Conservation (phyloP, 1,140 invertebrate species). For the Helicoverpa zea region DNA sequence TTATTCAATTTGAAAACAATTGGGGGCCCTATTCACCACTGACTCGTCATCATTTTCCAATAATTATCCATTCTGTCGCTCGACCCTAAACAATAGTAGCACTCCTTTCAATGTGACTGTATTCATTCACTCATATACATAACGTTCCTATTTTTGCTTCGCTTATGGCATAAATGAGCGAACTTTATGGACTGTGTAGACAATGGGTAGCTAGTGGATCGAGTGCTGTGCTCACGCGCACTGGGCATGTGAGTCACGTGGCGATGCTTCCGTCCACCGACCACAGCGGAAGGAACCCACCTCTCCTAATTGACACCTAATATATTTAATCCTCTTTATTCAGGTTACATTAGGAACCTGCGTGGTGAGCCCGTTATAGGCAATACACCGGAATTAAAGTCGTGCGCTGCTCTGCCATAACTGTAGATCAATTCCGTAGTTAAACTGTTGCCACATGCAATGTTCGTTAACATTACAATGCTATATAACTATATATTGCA, state of each 20-base stretch:
- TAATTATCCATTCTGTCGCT: conserved; percentile 25
- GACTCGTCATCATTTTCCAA: conserved; percentile 23
- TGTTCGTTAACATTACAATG: conserved; percentile 17
- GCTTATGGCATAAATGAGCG: conserved; percentile 61
- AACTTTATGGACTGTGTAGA: conserved; percentile 66
- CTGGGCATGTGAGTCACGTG: conserved; percentile 73
- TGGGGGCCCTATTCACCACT: conserved; percentile 2
- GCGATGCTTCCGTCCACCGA: conserved; percentile 65
- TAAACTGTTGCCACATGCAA: conserved; percentile 24
- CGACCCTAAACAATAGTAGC: conserved; percentile 10
- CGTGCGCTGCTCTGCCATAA: conserved; percentile 27
- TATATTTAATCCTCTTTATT: conserved; percentile 47
- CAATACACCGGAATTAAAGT: conserved; percentile 30
- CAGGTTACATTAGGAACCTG: conserved; percentile 2
- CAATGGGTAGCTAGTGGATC: conserved; percentile 66
- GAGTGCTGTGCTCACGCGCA: conserved; percentile 54
- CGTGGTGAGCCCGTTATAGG: neutral
- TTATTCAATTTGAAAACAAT: conserved; percentile 25
- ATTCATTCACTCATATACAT: conserved; percentile 41
- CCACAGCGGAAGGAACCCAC: conserved; percentile 73
- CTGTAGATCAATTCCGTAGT: conserved; percentile 39
- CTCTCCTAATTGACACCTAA: conserved; percentile 49
- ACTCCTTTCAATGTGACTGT: conserved; percentile 24
- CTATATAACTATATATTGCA: neutral
- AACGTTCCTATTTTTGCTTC: conserved; percentile 58